These are phyloP conservation scores for Petrophora chlorosata DNA, from an alignment of 2,888 invertebrate genomes.

Conservation along the genomic window DNA sequence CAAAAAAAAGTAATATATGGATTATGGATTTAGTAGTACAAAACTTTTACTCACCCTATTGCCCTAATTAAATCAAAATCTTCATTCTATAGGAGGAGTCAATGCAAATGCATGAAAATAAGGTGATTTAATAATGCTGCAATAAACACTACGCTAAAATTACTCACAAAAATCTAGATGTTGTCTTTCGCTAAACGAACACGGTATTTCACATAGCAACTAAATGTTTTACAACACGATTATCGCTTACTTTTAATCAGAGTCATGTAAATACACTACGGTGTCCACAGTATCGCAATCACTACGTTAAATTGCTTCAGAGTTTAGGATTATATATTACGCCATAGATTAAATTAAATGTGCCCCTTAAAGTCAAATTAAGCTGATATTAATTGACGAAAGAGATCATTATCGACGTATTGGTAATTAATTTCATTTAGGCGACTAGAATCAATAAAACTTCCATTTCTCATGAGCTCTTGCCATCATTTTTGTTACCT, in stretches of 20 bases:
- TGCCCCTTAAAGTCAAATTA: no score
- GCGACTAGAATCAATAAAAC: no score
- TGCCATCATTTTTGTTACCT: no score
- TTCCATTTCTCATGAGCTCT: no score
- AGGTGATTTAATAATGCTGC: slow-evolving; percentile 45
- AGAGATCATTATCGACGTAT: no score
- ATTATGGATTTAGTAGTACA: no score
- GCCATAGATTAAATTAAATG: neutral
- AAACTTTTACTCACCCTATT: slow-evolving; percentile 35
- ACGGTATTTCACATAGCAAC: slow-evolving; percentile 25
- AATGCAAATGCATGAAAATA: slow-evolving; percentile 48
- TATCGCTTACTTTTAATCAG: slow-evolving; percentile 18
- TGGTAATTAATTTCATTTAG: no score
- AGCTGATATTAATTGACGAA: no score
- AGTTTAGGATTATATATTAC: neutral
- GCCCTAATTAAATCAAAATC: slow-evolving; percentile 43
- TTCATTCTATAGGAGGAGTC: slow-evolving; percentile 58
- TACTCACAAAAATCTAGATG: slow-evolving; percentile 23
- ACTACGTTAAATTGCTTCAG: neutral
- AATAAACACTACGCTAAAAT: slow-evolving; percentile 26
- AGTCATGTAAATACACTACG: slow-evolving; percentile 34
- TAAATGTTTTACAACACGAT: slow-evolving; percentile 24
- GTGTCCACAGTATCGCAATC: slow-evolving; percentile 16
- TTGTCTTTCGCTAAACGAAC: slow-evolving; percentile 23
- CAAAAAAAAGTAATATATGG: no score